Conservation (phyloP, 2,113 vertebrate genomes). For the Phaethornis superciliosus region DNA sequence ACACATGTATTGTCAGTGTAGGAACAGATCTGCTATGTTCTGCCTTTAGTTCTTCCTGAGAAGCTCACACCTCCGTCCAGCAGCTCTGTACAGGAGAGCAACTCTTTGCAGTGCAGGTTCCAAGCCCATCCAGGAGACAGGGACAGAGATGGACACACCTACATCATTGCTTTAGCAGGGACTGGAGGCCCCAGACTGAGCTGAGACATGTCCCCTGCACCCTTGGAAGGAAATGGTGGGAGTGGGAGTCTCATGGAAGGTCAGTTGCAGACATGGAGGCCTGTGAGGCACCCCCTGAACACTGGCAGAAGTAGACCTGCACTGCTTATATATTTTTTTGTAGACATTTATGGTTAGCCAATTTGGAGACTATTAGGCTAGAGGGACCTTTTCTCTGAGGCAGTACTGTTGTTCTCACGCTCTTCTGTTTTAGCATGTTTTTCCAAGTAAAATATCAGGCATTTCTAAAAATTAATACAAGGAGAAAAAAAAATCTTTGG, state of each 20-base stretch:
- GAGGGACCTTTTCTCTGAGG: not conserved
- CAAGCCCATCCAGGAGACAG: not conserved
- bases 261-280: not conserved
- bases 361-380: not conserved
- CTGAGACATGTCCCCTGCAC: not conserved
- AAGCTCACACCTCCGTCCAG: not conserved
- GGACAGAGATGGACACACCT: not conserved
- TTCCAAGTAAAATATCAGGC: not conserved
- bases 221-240: not conserved
- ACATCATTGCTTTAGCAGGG: not conserved
- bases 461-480: not conserved
- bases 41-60: not conserved
- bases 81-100: not conserved
- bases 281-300: not conserved
- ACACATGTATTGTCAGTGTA: accelerated
- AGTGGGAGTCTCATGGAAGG: not conserved
- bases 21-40: accelerated
- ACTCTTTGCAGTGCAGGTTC: too few species aligned
- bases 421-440: not conserved
- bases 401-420: not conserved
- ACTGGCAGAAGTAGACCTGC: not conserved
- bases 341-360: not conserved
- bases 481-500: too few species aligned
- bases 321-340: not conserved
- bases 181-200: not conserved